Percentiles rank a stretch among this genome's conserved stretches.
Conservation (phyloP, 2,888 invertebrate species). For the Caenorhabditis sp. region DNA sequence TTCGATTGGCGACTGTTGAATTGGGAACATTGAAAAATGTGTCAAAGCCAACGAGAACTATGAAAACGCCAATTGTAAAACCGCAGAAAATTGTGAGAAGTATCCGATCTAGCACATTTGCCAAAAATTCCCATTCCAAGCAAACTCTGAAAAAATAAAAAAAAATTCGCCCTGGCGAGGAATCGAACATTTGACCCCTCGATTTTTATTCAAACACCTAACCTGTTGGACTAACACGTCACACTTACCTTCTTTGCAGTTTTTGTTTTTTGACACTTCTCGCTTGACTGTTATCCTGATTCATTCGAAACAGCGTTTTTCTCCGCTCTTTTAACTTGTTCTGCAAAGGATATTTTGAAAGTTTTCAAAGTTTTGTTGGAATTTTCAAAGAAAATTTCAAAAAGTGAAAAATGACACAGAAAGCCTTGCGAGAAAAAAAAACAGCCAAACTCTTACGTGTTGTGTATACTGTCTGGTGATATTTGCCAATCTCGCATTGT, state of each 20-base stretch:
- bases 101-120: constrained; percentile 65
- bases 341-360: constrained; percentile 12
- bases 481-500: constrained; percentile 60
- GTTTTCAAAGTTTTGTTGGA: too few species aligned
- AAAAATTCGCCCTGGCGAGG: not conserved
- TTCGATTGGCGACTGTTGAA: constrained; percentile 9
- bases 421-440: not conserved
- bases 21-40: constrained; percentile 26
- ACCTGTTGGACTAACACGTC: not conserved
- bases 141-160: constrained; percentile 53
- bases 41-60: constrained; percentile 62
- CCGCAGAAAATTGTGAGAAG: constrained; percentile 62
- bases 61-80: constrained; percentile 61
- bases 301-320: constrained; percentile 36
- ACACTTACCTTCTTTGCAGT: constrained; percentile 59
- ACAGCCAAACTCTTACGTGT: constrained; percentile 26
- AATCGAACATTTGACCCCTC: too few species aligned
- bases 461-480: constrained; percentile 63
- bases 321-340: constrained; percentile 39
- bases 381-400: not conserved
- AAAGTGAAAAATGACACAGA: not conserved
- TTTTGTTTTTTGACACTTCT: constrained; percentile 64
- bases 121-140: constrained; percentile 68
- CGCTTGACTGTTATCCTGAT: constrained; percentile 47
- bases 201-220: too few species aligned